These are phyloP conservation scores for Acanthopagrus latus DNA, from an alignment of 2,797 vertebrate species.

Conservation along the genomic window DNA sequence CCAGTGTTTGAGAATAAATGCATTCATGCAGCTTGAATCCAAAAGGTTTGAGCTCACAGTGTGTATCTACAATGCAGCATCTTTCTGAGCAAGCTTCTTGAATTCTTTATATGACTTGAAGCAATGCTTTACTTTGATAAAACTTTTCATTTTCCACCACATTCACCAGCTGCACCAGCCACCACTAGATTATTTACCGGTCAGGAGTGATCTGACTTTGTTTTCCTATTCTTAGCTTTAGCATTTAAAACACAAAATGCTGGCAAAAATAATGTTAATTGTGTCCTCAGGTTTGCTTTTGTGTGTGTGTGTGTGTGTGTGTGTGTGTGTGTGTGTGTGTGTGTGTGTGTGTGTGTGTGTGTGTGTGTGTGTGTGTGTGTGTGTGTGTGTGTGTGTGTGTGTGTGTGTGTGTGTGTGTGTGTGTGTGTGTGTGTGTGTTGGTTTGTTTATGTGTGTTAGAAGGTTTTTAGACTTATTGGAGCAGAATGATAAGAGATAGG, in stretches of 20 bases:
- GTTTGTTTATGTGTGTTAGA: constrained; percentile 18
- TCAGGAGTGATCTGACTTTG: constrained; percentile 24
- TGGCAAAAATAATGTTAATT: constrained; percentile 22
- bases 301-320: neutral
- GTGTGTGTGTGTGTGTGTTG: neutral
- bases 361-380: neutral
- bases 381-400: neutral
- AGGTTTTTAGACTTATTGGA: constrained; percentile 49
- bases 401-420: neutral
- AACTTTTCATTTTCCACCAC: constrained; percentile 47
- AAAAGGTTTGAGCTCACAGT: constrained; percentile 26
- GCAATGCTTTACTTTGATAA: constrained; percentile 39
- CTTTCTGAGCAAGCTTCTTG: constrained; percentile 27
- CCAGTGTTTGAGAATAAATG: constrained; percentile 4
- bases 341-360: neutral
- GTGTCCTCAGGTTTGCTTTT: constrained; percentile 8
- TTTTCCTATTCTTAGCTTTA: constrained; percentile 19
- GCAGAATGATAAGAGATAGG: constrained; percentile 65
- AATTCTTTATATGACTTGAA: constrained; percentile 57
- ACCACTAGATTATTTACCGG: constrained; percentile 37
- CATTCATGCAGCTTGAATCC: constrained; percentile 30
- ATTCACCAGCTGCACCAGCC: constrained; percentile 31
- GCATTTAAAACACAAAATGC: constrained; percentile 27
- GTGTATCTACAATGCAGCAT: constrained; percentile 17
- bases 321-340: neutral